A percentile compares a stretch with the other conserved stretches of the same genome.
phyloP scores from a whole-genome alignment of 2,113 vertebrate species.

The Zootoca vivipara region DNA sequence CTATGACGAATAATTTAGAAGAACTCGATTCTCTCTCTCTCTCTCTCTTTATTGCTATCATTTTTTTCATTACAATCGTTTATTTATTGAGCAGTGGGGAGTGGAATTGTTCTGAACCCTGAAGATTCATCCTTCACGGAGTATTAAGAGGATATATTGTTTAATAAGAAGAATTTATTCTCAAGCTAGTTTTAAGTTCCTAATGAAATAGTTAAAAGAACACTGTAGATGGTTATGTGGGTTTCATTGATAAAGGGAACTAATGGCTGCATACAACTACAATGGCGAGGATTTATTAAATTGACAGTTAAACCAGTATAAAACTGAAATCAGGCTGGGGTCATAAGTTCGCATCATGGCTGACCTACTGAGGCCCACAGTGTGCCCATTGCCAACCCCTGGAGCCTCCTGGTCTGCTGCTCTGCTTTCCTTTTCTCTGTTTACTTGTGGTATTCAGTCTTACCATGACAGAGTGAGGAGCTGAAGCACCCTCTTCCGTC shows the following conservation, averaged over 20 bases:
- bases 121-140: not conserved
- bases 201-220: constrained; percentile 9
- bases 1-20: constrained; percentile 30
- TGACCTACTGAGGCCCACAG: too few relatives aligned
- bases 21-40: constrained; percentile 7
- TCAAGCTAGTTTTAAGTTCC: constrained; percentile 7
- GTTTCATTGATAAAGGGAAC: not conserved
- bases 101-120: constrained; percentile 14
- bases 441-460: too few relatives aligned
- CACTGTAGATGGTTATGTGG: not conserved
- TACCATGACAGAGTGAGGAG: too few relatives aligned
- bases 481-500: too few relatives aligned
- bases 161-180: constrained; percentile 38
- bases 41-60: constrained; percentile 17
- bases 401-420: too few relatives aligned
- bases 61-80: constrained; percentile 24
- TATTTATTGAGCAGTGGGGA: constrained; percentile 17
- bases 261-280: not conserved
- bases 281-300: too few relatives aligned
- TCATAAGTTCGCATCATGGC: too few relatives aligned
- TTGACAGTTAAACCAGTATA: too few relatives aligned
- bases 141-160: constrained; percentile 19
- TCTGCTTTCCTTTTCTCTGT: too few relatives aligned
- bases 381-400: too few relatives aligned
- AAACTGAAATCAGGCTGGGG: too few relatives aligned